Evolutionary conservation across 2,888 invertebrate genomes (phyloP).

Genomic region (Meiosimyza decipiens): DNA sequence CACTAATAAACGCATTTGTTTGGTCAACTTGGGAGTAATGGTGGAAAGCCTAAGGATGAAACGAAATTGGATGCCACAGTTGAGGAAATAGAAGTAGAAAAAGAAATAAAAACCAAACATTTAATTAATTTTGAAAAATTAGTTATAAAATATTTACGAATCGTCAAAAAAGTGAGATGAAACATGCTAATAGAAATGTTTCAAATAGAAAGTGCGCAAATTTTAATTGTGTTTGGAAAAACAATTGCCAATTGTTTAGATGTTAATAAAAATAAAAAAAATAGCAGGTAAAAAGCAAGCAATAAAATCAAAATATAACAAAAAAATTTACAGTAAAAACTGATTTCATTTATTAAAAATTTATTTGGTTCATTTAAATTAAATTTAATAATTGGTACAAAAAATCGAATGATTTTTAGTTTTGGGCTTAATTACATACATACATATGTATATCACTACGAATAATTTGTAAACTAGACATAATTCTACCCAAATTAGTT

Average conservation of each 20-base stretch:
- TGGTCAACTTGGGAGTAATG: slow-evolving; percentile 62
- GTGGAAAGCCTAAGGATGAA: slow-evolving; percentile 55
- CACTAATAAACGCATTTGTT: slow-evolving; percentile 69
- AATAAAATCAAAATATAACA: neutral
- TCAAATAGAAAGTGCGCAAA: too few species aligned
- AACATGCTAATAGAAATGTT: too few species aligned
- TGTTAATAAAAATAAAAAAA: too few species aligned
- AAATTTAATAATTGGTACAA: neutral
- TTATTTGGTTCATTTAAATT: neutral
- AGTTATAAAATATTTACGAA: neutral
- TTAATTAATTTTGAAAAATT: slow-evolving; percentile 7
- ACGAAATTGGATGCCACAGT: neutral
- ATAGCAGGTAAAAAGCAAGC: neutral
- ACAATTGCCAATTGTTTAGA: slow-evolving; percentile 42
- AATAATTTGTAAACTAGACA: neutral
- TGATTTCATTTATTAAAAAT: neutral
- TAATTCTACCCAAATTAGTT: neutral
- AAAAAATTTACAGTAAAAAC: neutral
- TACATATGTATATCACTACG: neutral
- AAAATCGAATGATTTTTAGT: neutral
- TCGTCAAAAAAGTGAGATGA: too few species aligned
- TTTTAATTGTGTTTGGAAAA: slow-evolving; percentile 35
- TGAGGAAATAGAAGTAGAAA: neutral
- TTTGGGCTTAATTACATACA: neutral
- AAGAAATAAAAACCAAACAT: slow-evolving; percentile 31